Evolutionary conservation across 2,888 invertebrate species (phyloP).

Genomic region (Julus scandinavius): DNA sequence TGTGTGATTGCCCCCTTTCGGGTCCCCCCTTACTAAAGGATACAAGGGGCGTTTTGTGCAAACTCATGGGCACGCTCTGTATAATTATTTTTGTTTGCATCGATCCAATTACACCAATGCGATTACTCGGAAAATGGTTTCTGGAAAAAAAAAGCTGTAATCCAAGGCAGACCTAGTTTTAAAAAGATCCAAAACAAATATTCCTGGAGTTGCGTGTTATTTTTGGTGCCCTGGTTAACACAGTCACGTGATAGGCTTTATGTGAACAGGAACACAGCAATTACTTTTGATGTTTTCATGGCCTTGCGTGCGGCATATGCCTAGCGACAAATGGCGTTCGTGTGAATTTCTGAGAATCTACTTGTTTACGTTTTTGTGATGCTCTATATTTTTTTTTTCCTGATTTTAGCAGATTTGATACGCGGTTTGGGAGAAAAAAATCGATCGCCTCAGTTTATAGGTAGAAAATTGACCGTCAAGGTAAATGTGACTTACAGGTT

Average conservation of each 20-base stretch:
- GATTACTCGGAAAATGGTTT: not conserved
- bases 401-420: too few species aligned
- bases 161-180: not conserved
- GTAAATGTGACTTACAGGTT: not conserved
- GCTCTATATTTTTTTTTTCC: too few species aligned
- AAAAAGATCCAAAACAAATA: not conserved
- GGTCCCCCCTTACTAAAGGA: not conserved
- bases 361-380: too few species aligned
- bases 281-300: not conserved
- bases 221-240: not conserved
- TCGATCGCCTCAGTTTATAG: not conserved
- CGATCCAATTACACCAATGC: not conserved
- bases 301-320: not conserved
- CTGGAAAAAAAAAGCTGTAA: too few species aligned
- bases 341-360: too few species aligned
- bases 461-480: not conserved
- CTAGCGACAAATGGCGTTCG: too few species aligned
- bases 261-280: not conserved
- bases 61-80: not conserved
- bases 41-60: not conserved
- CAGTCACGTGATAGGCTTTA: not conserved
- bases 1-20: conserved; percentile 3
- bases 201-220: not conserved
- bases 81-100: not conserved
- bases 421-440: too few species aligned